A percentile compares a stretch with the other conserved stretches of the same genome.
phyloP scores from a whole-genome alignment of 2,113 vertebrate genomes.

The Xenotilapia longispinis region DNA sequence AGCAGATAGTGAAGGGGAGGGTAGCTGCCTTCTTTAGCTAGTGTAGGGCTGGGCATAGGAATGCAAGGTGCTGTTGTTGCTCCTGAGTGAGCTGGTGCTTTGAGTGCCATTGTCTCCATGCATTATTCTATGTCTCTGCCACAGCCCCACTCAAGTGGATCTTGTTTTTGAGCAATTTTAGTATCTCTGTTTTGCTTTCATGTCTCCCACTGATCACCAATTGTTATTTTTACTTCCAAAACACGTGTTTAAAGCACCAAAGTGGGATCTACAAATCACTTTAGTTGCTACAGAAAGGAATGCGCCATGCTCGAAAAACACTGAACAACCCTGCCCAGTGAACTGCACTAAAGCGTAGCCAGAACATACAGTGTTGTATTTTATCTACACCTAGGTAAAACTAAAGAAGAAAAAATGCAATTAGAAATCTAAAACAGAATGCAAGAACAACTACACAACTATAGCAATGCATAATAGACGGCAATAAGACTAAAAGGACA shows the following conservation, averaged over 20 bases:
- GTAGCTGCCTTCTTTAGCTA: neutral
- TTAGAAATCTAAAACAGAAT: neutral
- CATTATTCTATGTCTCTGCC: neutral
- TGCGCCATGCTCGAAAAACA: neutral
- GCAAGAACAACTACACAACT: neutral
- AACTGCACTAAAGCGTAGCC: neutral
- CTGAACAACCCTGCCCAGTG: neutral
- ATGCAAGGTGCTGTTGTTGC: neutral
- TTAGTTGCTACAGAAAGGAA: neutral
- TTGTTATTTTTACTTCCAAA: neutral
- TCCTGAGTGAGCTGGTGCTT: neutral
- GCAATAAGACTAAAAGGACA: neutral
- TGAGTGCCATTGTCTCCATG: accelerated
- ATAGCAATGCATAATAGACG: neutral
- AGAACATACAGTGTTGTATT: neutral
- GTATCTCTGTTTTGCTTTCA: neutral
- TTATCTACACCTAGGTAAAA: neutral
- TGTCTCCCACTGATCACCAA: neutral
- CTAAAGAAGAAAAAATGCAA: neutral
- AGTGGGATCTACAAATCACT: neutral
- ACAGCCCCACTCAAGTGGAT: neutral
- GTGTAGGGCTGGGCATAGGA: neutral
- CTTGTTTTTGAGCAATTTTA: neutral
- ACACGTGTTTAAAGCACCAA: neutral
- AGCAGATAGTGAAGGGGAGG: neutral